Evolutionary conservation across 2,113 vertebrate species (phyloP).

Genomic region (Myotis yumanensis): DNA sequence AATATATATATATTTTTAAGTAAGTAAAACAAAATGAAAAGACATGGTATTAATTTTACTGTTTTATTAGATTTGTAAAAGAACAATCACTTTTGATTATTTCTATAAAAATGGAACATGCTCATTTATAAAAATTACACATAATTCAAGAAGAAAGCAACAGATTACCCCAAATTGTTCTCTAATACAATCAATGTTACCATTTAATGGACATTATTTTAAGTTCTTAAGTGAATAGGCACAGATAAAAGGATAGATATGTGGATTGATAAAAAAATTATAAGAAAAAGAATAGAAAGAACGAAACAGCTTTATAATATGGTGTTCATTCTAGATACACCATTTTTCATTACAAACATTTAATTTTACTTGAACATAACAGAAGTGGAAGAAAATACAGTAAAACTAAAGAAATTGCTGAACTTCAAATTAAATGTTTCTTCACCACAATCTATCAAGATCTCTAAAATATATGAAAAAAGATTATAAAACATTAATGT

Average conservation of each 20-base stretch:
- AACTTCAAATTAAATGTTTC: conserved; percentile 21
- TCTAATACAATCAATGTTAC: conserved; percentile 44
- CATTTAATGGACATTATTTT: conserved; percentile 27
- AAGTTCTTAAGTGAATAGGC: conserved; percentile 20
- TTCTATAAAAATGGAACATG: conserved; percentile 59
- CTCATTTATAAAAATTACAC: conserved; percentile 47
- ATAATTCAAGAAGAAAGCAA: conserved; percentile 31
- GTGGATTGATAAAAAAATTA: conserved; percentile 32
- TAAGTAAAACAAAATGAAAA: conserved; percentile 20
- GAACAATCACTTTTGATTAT: conserved; percentile 58
- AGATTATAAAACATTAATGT: not conserved
- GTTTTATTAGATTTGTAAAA: conserved; percentile 58
- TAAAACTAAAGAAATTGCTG: conserved; percentile 21
- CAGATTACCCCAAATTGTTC: conserved; percentile 12
- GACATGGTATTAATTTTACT: conserved; percentile 55
- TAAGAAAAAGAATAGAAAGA: conserved; percentile 1
- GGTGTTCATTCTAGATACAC: not conserved
- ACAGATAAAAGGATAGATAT: conserved; percentile 17
- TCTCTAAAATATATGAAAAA: conserved; percentile 33
- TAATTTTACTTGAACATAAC: conserved; percentile 47
- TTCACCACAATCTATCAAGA: not conserved
- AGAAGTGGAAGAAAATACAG: conserved; percentile 23
- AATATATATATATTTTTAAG: no score
- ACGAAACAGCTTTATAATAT: conserved; percentile 8
- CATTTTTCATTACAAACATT: conserved; percentile 21